These are phyloP conservation scores for Muscina levida DNA, from an alignment of 2,888 invertebrate species.

Conservation along the genomic window DNA sequence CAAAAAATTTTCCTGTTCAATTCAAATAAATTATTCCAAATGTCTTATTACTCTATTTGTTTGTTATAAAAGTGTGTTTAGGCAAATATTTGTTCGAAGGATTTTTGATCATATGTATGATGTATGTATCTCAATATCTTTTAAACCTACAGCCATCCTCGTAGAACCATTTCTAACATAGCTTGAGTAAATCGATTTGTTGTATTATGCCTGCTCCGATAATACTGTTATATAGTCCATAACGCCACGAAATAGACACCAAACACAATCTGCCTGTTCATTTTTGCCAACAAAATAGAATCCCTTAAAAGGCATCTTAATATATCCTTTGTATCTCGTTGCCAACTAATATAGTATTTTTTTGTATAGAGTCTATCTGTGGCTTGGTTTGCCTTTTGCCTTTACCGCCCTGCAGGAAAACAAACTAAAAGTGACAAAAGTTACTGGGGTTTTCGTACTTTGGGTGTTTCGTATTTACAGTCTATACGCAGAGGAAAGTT, in stretches of 20 bases:
- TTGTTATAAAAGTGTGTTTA: no score
- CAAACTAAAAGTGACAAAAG: conserved; percentile 60
- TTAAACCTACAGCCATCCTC: no score
- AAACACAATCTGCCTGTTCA: not conserved
- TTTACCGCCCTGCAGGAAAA: conserved; percentile 20
- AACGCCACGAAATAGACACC: not conserved
- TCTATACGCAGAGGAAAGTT: not conserved
- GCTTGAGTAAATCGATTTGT: no score
- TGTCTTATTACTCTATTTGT: no score
- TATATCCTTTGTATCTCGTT: conserved; percentile 15
- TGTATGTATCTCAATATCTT: no score
- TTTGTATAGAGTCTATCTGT: not conserved
- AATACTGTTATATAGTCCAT: conserved; percentile 51
- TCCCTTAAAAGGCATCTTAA: conserved; percentile 22
- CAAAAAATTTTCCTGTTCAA: no score
- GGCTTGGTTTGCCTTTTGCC: conserved; percentile 30
- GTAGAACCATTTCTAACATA: no score
- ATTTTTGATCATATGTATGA: no score
- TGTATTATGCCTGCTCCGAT: conserved; percentile 49
- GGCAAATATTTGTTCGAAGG: no score
- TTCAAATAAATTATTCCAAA: no score
- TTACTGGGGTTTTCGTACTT: not conserved
- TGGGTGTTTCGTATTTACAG: conserved; percentile 31
- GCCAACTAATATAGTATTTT: no score
- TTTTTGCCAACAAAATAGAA: not conserved